Evolutionary conservation across 2,113 vertebrate species (phyloP), one percentile per base, ranked within the genome.

Genomic region (Colistium nudipinnis): DNA sequence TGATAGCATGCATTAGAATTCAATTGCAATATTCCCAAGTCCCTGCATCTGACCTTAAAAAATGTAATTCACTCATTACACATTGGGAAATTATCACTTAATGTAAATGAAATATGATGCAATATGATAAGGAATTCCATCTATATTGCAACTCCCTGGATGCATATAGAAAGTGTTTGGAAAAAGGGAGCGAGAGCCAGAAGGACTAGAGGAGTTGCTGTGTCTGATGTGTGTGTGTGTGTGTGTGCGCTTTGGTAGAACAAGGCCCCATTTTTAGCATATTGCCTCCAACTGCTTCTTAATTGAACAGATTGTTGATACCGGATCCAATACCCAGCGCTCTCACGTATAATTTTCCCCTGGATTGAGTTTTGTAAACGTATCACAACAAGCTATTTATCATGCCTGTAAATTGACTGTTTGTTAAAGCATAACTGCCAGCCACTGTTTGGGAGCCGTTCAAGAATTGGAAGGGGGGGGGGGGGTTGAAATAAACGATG

Each of bases 241-340:
- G 69, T 70, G 31, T 77, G 13, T 70, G 73, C 30, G 78, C 75
- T 86, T 89, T 85, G 67, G 80, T 82, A 88, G 85, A 89, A 90
- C 85, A 87, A 85, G 85, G 76, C 84, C 81, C 81, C 76, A 74
- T 89, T 90, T 90, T 84, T 82, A 93, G 92, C 94, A 95, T 94
- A 96, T 94, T 94, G 94, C 93, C 93, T 94, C 93, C 94, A 95
- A 94, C 94, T 95, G 94, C 94, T 94, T 95, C 93, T 93, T 95
- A 96, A 96, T 95, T 94, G 93, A 94, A 91, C 93, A 94, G 93
- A 95, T 94, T 95, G 93, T 95, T 96, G 95, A 94, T 95, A 94
- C 94, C 92, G 92, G 94, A 95, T 93, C 93, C 93, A 94, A 93
- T 92, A 92, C 86, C 93, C 93, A 92, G 93, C 90, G 91, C 93